phyloP scores from a whole-genome alignment of 2,888 invertebrate species.

The Glaucopsyche alexis region DNA sequence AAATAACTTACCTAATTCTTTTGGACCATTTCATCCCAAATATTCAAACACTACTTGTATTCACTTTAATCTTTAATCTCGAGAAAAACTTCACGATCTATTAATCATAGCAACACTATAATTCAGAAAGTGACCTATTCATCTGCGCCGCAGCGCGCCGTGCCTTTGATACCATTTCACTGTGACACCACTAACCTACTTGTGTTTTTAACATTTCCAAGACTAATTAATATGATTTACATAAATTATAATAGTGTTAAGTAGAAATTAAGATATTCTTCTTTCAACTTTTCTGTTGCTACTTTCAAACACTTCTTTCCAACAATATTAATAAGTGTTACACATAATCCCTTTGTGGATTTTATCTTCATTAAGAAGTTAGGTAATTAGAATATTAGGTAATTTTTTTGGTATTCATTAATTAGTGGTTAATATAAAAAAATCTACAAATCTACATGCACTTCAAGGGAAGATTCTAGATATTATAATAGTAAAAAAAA shows the following conservation, averaged over 20 bases:
- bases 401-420: too few relatives aligned
- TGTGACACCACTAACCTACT: background rate
- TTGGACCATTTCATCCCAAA: background rate
- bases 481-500: too few relatives aligned
- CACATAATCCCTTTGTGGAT: too few relatives aligned
- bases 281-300: too few relatives aligned
- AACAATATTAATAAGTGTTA: too few relatives aligned
- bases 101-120: background rate
- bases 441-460: too few relatives aligned
- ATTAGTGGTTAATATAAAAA: too few relatives aligned
- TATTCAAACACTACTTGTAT: background rate
- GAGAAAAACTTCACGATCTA: constrained; percentile 6
- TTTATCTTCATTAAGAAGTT: too few relatives aligned
- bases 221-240: background rate
- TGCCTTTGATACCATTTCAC: constrained; percentile 8
- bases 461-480: too few relatives aligned
- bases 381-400: too few relatives aligned
- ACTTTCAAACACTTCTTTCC: too few relatives aligned
- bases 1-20: background rate
- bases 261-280: too few relatives aligned
- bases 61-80: background rate
- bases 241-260: background rate
- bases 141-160: background rate
- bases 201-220: background rate
- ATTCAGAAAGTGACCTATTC: background rate